Evolutionary conservation across 2,113 vertebrate genomes (phyloP).

Genomic region (Nettapus auritus): DNA sequence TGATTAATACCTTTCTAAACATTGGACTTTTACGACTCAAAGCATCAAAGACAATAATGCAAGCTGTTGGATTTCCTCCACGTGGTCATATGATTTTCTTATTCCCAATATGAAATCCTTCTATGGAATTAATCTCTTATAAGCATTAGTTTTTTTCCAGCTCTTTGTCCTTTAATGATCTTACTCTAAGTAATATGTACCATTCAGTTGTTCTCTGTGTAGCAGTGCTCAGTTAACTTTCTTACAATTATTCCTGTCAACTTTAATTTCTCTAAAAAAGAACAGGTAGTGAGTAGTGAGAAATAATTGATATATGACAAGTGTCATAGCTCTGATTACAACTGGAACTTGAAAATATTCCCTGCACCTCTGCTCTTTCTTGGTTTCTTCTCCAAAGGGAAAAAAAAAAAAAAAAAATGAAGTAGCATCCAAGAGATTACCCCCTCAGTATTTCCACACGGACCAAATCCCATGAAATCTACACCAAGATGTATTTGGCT

Average conservation of each 20-base stretch:
- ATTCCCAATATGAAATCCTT: background rate
- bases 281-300: background rate
- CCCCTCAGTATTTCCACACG: background rate
- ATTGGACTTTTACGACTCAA: background rate
- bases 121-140: background rate
- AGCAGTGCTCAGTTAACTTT: background rate
- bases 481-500: conserved; percentile 1
- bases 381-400: background rate
- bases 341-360: background rate
- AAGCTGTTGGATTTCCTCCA: background rate
- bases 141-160: background rate
- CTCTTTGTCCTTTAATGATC: background rate
- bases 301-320: background rate
- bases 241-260: background rate
- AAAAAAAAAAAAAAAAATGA: background rate
- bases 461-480: background rate
- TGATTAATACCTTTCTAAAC: background rate
- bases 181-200: background rate
- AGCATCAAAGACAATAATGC: background rate
- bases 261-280: background rate
- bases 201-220: background rate
- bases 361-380: background rate
- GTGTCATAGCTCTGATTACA: background rate
- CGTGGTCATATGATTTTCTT: background rate
- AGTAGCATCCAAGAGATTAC: background rate